Base-by-base conservation (phyloP, 2,113 vertebrate genomes). In the Megaceryle maxima region DNA sequence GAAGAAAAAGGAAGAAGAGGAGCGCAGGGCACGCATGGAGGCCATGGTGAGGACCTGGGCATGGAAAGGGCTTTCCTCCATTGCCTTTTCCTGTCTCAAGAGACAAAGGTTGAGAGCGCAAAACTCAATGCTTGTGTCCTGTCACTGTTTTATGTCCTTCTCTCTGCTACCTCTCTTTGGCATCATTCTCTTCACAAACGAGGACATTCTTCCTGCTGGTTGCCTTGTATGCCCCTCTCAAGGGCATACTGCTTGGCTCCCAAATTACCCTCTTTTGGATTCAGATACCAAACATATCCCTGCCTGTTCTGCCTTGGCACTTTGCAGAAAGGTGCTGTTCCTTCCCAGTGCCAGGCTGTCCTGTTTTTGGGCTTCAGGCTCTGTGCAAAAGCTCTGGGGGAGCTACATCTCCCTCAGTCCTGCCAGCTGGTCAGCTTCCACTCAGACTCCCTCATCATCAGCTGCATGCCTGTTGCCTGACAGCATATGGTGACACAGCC, bases 1-100 rank as follows among this genome's bases (percentile, higher is more conserved):
- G 97, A 98, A 98, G 62, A 99, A 98, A 93, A 99, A 99, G 73
- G 99, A 99, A 41, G 99, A 99, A 66, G 99, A 99, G 96, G 99
- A 99, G 95, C 98, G 99, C 94, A 98, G 99, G 97, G 98, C 98
- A 10, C 99, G 99, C 28, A 99, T 99, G 99, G 99, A 99, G 90
- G 98, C 98, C 89, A 99, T 99, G 99, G 99, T 99, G 95, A 99
- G 97, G 33, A 90, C 50, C 37, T 73, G 26, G 20, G 37, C 22
- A 33, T 22, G 14, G 39, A 37, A 86, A 22, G 24, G 46, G 33
- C 8, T 81, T 90, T 59, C 55, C 9, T 91, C 35, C 26, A 13
- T 85, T 0, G 1, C 11, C 28, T 82, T 75, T 94, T 74, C 10
- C 6, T 33, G 3, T 75, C 76, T 82, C 16, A 26, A 83, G 24